These are phyloP conservation scores for Campylomormyrus tamandua DNA, from an alignment of 2,113 vertebrate genomes.

Conservation along the genomic window DNA sequence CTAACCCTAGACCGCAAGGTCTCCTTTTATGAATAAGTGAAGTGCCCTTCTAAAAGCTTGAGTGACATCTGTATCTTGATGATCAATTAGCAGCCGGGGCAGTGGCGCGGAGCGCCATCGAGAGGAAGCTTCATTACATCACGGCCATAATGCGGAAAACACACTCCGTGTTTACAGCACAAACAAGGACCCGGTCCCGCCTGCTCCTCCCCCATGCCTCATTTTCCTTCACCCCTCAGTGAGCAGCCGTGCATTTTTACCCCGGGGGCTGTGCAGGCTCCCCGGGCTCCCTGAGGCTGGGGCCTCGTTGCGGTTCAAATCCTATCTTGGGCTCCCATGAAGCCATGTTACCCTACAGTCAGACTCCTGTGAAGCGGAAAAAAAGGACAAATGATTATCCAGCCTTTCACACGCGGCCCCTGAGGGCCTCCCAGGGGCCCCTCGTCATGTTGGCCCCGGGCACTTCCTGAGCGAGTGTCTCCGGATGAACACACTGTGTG, in stretches of 20 bases:
- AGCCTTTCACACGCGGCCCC: not conserved
- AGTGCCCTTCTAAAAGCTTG: not conserved
- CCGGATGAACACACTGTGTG: not conserved
- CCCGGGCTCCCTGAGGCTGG: not conserved
- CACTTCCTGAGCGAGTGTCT: not conserved
- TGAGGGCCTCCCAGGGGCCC: not conserved
- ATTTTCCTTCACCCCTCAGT: not conserved
- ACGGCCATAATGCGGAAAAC: not conserved
- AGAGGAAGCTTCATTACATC: not conserved
- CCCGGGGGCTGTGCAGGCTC: not conserved
- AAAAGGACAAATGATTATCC: not conserved
- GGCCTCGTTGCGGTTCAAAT: not conserved
- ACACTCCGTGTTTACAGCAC: not conserved
- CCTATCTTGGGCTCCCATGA: not conserved
- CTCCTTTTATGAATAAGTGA: not conserved
- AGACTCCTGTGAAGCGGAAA: not conserved
- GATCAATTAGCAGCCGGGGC: not conserved
- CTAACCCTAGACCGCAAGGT: not conserved
- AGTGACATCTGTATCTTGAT: not conserved
- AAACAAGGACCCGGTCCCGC: not conserved
- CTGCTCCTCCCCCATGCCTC: not conserved
- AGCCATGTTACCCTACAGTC: not conserved
- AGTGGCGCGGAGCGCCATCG: not conserved
- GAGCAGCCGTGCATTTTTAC: not conserved
- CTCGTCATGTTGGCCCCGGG: not conserved